A percentile compares a stretch with the other conserved stretches of the same genome.
Evolutionary conservation across 2,113 vertebrate genomes (phyloP).

Genomic region (Clupea harengus): DNA sequence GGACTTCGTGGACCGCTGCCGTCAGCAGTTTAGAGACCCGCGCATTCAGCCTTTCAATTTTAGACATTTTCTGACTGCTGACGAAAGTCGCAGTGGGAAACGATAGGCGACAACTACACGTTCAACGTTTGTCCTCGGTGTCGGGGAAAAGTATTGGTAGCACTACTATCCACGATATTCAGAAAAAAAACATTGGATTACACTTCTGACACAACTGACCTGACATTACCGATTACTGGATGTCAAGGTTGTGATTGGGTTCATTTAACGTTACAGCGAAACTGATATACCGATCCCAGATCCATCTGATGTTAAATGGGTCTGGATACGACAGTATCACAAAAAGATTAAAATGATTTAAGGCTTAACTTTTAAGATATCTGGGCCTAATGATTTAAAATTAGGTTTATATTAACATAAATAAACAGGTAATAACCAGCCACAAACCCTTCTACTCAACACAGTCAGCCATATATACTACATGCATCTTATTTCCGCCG

Average conservation of each 20-base stretch:
- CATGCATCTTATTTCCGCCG: no score
- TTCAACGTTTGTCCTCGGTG: no score
- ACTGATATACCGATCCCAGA: neutral
- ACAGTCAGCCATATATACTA: no score
- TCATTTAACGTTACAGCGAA: neutral
- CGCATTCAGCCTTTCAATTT: slow-evolving; percentile 64
- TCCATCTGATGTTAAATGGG: neutral
- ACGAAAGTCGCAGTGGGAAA: neutral
- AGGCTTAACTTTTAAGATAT: no score
- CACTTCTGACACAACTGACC: neutral
- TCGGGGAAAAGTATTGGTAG: no score
- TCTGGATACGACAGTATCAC: no score
- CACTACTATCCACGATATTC: neutral
- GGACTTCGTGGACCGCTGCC: slow-evolving; percentile 64
- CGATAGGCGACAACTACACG: neutral
- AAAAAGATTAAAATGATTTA: no score
- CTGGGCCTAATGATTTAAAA: no score
- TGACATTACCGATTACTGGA: neutral
- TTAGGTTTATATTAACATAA: no score
- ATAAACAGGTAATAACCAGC: no score
- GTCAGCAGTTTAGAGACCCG: slow-evolving; percentile 64
- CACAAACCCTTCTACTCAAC: no score
- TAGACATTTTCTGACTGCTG: slow-evolving; percentile 52
- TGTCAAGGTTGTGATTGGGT: neutral
- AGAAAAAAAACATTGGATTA: neutral